Conservation (phyloP, 2,797 vertebrate species). For the Leptoclinus maculatus region DNA sequence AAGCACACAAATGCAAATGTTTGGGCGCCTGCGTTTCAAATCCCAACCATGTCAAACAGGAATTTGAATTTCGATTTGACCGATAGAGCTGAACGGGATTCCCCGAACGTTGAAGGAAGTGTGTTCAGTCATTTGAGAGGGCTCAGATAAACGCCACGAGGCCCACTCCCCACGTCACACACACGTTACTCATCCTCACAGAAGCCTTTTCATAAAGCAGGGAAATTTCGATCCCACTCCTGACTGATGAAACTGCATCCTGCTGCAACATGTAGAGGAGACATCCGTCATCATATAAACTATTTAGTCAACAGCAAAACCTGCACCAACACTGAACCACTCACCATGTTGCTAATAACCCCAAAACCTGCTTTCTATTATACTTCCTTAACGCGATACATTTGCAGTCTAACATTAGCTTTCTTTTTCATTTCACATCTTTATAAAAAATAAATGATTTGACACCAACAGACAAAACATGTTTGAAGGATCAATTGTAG, state of each 20-base stretch:
- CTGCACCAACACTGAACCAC: not conserved
- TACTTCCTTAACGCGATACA: not conserved
- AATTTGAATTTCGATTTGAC: not conserved
- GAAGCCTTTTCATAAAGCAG: not conserved
- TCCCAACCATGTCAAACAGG: not conserved
- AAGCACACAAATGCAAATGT: not conserved
- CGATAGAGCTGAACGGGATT: not conserved
- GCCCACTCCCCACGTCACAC: slow-evolving; percentile 7
- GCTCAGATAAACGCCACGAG: not conserved
- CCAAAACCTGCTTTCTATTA: not conserved
- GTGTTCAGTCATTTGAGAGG: slow-evolving; percentile 46
- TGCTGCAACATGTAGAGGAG: slow-evolving; percentile 39
- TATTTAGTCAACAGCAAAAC: not conserved
- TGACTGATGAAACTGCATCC: not conserved
- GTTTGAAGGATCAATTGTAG: not conserved
- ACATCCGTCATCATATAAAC: not conserved
- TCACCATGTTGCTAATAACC: not conserved
- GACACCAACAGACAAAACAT: not conserved
- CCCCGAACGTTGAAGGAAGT: not conserved
- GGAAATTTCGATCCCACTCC: not conserved
- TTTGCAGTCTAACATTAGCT: not conserved
- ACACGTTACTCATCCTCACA: slow-evolving; percentile 20
- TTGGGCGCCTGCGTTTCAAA: not conserved
- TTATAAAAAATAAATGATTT: not conserved
- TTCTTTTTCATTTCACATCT: not conserved